Base-by-base conservation (phyloP, 2,113 vertebrate genomes). In the Brachyhypopomus occidentalis region DNA sequence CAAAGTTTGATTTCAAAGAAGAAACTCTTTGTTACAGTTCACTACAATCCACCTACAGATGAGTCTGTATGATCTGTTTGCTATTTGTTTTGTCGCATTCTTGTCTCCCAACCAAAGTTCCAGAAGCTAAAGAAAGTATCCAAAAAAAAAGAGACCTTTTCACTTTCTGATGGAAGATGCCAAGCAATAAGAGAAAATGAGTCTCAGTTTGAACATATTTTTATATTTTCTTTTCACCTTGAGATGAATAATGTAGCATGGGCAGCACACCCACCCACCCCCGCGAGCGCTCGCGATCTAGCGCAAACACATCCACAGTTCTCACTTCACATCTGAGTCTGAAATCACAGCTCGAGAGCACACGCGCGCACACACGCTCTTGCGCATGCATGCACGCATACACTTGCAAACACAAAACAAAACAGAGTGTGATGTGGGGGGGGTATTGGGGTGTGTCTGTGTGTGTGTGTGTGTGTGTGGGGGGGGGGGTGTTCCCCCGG, bases 281-380 rank as follows among this genome's bases (percentile, higher is more conserved):
- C 79, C 63, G 22, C 48, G 5, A 69, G 72, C 41, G 62, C 69
- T 74, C 71, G 41, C 22, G 59, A 64, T 75, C 72, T 56, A 48
- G 48, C 9, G 11, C 48, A 58, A 69, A 67, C 72, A 17, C 79
- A 81, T 69, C 55, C 72, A 45, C 45, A 25, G 45, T 52, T 81
- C 48, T 62, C 30, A 52, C 72, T 66, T 27, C 41, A 58, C 82
- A 84, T 77, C 59, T 63, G 58, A 87, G 85, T 36, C 79, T 88
- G 23, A 76, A 75, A 85, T 72, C 41, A 64, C 25, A 73, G 30
- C 75, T 78, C n/a, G 70, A 59, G 41, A 36, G 16, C 25, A 4
- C 34, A 30, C 20, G 25, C 38, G 12, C 19, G 5, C 70, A 72
- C 77, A 17, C 66, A 20, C 64, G 3, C 48, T 6, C 55, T 2